phyloP scores from a whole-genome alignment of 1,140 invertebrate species.

The Nasonia vitripennis region DNA sequence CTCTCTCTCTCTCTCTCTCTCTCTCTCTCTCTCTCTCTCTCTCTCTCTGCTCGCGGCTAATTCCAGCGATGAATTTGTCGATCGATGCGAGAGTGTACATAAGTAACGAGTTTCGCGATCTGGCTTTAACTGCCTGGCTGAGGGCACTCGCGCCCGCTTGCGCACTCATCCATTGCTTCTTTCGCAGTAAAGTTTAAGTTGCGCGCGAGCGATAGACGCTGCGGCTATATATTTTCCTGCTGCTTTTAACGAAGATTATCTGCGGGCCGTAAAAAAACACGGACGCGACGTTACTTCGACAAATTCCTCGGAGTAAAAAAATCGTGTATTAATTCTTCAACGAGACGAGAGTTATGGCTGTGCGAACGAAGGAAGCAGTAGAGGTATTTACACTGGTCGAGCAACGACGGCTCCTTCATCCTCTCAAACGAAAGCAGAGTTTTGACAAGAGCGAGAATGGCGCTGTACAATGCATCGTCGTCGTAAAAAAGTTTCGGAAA shows the following conservation, averaged over 20 bases:
- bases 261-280: not conserved
- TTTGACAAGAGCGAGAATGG: conserved; percentile 15
- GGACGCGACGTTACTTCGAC: not conserved
- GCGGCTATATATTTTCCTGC: not conserved
- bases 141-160: not conserved
- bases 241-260: conserved; percentile 47
- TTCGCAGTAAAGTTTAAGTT: conserved; percentile 37
- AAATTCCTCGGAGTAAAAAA: conserved; percentile 10
- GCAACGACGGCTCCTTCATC: not conserved
- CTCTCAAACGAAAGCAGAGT: not conserved
- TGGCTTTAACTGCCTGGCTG: conserved; percentile 1
- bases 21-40: conserved; percentile 25
- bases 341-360: not conserved
- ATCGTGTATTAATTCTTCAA: not conserved
- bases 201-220: conserved; percentile 7
- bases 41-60: conserved; percentile 24
- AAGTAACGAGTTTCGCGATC: conserved; percentile 42
- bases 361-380: not conserved
- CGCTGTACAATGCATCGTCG: conserved; percentile 10
- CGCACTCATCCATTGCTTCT: conserved; percentile 29
- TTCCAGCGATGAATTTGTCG: conserved; percentile 45
- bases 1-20: conserved; percentile 20
- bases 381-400: not conserved
- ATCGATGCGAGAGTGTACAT: conserved; percentile 29
- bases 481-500: conserved; percentile 36